Conservation (phyloP, 1,140 invertebrate genomes). For the Psilanteris sp. region DNA sequence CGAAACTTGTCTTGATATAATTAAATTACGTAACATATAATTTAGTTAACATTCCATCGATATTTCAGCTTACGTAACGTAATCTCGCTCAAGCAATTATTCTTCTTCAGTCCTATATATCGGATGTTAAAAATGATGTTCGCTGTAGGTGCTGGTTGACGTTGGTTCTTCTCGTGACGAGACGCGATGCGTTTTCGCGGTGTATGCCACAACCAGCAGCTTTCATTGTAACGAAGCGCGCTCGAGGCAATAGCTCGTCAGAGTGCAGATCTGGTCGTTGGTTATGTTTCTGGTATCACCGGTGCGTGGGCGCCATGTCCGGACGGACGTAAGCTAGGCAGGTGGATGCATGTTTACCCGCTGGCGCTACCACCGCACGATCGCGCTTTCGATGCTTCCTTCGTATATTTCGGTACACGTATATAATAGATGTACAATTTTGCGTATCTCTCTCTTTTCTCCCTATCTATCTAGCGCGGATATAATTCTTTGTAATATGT, state of each 20-base stretch:
- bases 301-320: slow-evolving; percentile 51
- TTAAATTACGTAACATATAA: too few relatives aligned
- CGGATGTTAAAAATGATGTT: slow-evolving; percentile 28
- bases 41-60: too few relatives aligned
- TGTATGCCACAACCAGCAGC: slow-evolving; percentile 53
- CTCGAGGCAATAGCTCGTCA: slow-evolving; percentile 49
- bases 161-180: slow-evolving; percentile 53
- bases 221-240: slow-evolving; percentile 60
- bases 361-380: slow-evolving; percentile 56
- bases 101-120: slow-evolving; percentile 44
- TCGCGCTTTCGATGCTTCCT: slow-evolving; percentile 53
- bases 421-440: slow-evolving; percentile 29
- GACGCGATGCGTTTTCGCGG: slow-evolving; percentile 46
- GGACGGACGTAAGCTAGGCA: slow-evolving; percentile 47
- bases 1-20: too few relatives aligned
- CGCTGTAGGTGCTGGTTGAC: slow-evolving; percentile 36
- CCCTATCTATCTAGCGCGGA: slow-evolving; percentile 24
- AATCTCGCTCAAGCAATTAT: slow-evolving; percentile 29
- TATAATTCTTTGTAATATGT: slow-evolving; percentile 36
- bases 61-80: slow-evolving; percentile 14
- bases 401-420: slow-evolving; percentile 42
- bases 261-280: slow-evolving; percentile 46
- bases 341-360: slow-evolving; percentile 58
- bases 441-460: slow-evolving; percentile 1
- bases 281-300: slow-evolving; percentile 60